phyloP scores from a whole-genome alignment of 2,113 vertebrate species.

The Gobio gobio region DNA sequence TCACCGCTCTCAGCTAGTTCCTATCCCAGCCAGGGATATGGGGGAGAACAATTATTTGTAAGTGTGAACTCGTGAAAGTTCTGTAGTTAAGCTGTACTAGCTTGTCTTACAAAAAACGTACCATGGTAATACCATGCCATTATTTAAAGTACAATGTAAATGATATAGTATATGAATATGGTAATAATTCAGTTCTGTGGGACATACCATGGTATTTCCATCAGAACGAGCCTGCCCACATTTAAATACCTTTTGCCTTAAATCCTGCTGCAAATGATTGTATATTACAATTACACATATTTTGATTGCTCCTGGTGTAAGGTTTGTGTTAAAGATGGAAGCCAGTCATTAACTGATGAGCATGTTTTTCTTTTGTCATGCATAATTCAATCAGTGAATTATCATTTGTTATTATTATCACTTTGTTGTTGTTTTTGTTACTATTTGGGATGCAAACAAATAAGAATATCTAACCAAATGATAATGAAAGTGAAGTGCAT shows the following conservation, averaged over 20 bases:
- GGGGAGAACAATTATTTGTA: too few species aligned
- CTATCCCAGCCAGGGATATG: too few species aligned
- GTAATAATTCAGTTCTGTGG: not conserved
- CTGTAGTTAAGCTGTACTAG: not conserved
- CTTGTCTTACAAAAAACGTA: not conserved
- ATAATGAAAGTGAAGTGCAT: not conserved
- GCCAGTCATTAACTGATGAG: conserved; percentile 1
- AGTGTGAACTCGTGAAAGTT: too few species aligned
- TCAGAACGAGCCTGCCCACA: not conserved
- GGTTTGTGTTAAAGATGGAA: not conserved
- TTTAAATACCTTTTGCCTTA: not conserved
- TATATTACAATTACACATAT: not conserved
- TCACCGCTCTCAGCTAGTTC: too few species aligned
- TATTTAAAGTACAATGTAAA: not conserved
- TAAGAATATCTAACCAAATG: not conserved
- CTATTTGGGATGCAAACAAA: not conserved
- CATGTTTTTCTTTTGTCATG: conserved; percentile 13
- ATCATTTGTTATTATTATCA: not conserved
- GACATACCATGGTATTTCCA: not conserved
- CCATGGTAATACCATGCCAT: not conserved
- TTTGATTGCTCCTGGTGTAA: not conserved
- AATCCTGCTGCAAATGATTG: not conserved
- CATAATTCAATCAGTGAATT: conserved; percentile 11
- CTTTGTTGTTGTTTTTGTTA: conserved; percentile 6
- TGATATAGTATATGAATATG: not conserved